phyloP scores from a whole-genome alignment of 2,797 vertebrate genomes.

The Smutsia gigantea region DNA sequence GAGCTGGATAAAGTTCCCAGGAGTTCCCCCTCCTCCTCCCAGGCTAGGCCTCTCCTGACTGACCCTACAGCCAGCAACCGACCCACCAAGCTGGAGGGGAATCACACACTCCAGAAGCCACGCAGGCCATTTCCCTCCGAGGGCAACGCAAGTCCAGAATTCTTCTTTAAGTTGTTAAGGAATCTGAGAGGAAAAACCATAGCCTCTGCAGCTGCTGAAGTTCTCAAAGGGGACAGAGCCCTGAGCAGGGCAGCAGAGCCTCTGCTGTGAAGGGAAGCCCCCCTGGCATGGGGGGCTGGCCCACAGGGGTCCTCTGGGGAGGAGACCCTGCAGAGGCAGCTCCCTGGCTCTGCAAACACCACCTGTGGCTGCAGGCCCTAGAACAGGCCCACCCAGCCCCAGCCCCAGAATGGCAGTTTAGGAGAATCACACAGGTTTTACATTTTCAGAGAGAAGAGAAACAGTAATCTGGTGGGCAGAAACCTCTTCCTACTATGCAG shows the following conservation, averaged over 20 bases:
- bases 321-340: background rate
- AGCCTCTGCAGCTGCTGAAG: background rate
- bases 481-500: background rate
- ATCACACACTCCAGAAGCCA: background rate
- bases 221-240: background rate
- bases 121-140: background rate
- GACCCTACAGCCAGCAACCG: background rate
- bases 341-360: background rate
- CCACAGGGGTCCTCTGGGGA: fast-evolving
- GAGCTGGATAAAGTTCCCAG: background rate
- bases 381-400: no score
- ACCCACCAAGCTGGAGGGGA: fast-evolving
- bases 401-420: fast-evolving
- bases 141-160: background rate
- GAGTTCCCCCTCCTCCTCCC: background rate
- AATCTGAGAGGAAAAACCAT: background rate
- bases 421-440: background rate
- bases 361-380: fast-evolving
- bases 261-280: background rate
- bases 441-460: background rate
- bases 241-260: background rate
- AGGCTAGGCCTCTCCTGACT: background rate
- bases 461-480: background rate
- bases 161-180: background rate
- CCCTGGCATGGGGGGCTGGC: fast-evolving